Evolutionary conservation across 2,797 vertebrate genomes (phyloP).

Genomic region (Sebastolobus altivelis): DNA sequence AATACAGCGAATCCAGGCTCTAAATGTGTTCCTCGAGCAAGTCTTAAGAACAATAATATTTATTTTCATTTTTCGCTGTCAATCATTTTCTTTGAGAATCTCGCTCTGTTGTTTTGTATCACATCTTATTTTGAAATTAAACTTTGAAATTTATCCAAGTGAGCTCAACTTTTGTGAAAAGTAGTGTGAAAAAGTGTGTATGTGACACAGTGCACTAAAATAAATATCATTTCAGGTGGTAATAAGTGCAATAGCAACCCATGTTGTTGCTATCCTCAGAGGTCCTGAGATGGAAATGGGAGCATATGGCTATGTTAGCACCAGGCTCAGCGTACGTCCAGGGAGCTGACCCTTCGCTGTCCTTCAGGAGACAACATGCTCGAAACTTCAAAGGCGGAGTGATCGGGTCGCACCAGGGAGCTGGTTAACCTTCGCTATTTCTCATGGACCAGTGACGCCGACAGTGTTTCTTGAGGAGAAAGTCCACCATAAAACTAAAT

Average conservation of each 20-base stretch:
- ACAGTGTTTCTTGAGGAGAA: neutral
- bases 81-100: neutral
- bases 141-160: neutral
- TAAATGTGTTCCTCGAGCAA: neutral
- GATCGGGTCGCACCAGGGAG: conserved; percentile 13
- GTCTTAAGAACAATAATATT: neutral
- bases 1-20: neutral
- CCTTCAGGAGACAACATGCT: conserved; percentile 47
- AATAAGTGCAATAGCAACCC: neutral
- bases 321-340: neutral
- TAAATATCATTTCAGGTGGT: neutral
- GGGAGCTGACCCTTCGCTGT: conserved; percentile 50
- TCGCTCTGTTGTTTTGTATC: neutral
- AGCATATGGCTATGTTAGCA: conserved; percentile 49
- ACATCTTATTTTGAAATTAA: neutral
- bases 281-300: conserved; percentile 17
- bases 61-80: neutral
- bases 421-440: conserved; percentile 34
- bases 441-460: neutral
- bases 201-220: neutral
- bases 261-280: conserved; percentile 19
- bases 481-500: neutral
- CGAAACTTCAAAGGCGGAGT: conserved; percentile 30
- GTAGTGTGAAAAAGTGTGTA: neutral
- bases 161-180: neutral